Percentiles rank a stretch among this genome's conserved stretches.
These are phyloP conservation scores for Drosophila meridionalis DNA, from an alignment of 2,888 invertebrate species.

Conservation along the genomic window DNA sequence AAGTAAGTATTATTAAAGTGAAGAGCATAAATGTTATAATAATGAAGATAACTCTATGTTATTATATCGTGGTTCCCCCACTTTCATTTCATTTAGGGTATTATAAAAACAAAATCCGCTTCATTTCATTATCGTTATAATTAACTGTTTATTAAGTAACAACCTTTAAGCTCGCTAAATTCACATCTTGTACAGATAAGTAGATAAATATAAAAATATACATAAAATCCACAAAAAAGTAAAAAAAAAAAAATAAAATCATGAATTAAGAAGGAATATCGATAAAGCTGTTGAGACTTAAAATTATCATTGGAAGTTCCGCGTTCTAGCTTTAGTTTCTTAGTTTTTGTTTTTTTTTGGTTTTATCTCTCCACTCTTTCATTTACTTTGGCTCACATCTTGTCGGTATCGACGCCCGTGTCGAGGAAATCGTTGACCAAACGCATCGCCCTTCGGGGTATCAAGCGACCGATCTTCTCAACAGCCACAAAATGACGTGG, in stretches of 20 bases:
- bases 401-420: constrained; percentile 88
- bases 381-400: constrained; percentile 26
- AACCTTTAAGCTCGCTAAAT: constrained; percentile 51
- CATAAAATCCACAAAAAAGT: constrained; percentile 1
- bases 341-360: not conserved
- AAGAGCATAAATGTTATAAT: not conserved
- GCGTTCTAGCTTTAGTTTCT: constrained; percentile 3
- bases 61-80: too few relatives aligned
- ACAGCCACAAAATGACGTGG: constrained; percentile 86
- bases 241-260: constrained; percentile 15
- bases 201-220: constrained; percentile 24
- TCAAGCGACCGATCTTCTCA: constrained; percentile 84
- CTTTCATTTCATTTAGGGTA: not conserved
- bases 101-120: not conserved
- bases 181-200: constrained; percentile 37
- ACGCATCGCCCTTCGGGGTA: constrained; percentile 86
- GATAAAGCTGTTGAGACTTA: constrained; percentile 44
- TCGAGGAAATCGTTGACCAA: constrained; percentile 88
- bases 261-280: constrained; percentile 24
- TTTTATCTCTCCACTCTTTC: too few relatives aligned
- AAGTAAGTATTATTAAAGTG: not conserved
- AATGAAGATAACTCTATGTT: not conserved
- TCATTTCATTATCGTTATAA: constrained; percentile 9
- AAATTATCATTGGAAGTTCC: constrained; percentile 32
- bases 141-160: constrained; percentile 66